Evolutionary conservation across 1,140 invertebrate genomes (phyloP), one percentile per base, ranked within the genome.

Genomic region (Drosophila cardini): DNA sequence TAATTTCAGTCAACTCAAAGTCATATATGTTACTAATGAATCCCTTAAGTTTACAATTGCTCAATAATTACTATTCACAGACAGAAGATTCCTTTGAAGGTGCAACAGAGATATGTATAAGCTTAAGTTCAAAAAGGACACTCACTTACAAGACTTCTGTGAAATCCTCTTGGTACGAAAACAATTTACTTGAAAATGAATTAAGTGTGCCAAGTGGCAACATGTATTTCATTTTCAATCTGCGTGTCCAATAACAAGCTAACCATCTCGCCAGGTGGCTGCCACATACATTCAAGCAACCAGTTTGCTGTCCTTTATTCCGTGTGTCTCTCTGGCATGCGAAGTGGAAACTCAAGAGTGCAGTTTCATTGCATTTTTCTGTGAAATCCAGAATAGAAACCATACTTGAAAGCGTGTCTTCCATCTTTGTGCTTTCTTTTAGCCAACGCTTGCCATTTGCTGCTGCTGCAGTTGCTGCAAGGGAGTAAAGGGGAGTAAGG

Each of bases 261-360:
- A 68, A 48, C 45, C 52, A 64, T 45, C 71, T 45, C 38, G 64
- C 38, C 79, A 86, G 83, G 70, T 85, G 60, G 48, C 48, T 32
- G 30, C 15, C 11, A 40, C 46, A 55, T 53, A 26, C 21, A 26
- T 26, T 26, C 21, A 4, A 26, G 58, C 52, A 36, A 15, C 50
- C 64, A 46, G 67, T 61, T 38, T 60, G 57, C 38, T 48, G 30
- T 32, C 56, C 16, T 62, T 15, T 42, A 7, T 53, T 9, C 30
- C 36, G 32, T 36, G 45, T 58, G 42, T 52, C 32, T 36, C 52
- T 45, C 26, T 65, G 79, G 63, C 76, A 83, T 63, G 62, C 67
- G 70, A 81, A 80, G 76, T 77, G 73, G 77, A 87, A 87, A 89
- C 84, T 67, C 73, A 89, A 80, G 84, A 89, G 76, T 89, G 84